These are phyloP conservation scores for Chaetodon trifascialis DNA, from an alignment of 2,113 vertebrate genomes.

Conservation along the genomic window DNA sequence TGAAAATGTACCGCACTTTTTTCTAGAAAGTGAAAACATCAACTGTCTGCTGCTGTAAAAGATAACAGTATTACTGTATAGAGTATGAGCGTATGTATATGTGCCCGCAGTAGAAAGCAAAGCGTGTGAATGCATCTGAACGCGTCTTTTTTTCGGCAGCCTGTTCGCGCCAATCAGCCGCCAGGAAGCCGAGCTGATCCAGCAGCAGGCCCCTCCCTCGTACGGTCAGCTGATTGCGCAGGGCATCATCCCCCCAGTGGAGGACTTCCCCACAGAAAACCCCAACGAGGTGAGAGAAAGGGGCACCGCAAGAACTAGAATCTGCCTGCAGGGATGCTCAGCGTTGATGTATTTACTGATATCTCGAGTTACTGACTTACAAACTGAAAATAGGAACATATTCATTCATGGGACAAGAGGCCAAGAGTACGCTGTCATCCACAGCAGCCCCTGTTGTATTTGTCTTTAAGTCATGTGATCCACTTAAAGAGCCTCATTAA, in stretches of 20 bases:
- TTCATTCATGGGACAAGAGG: background rate
- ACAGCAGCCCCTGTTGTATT: background rate
- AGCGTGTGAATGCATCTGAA: background rate
- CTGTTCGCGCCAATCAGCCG: slow-evolving; percentile 91
- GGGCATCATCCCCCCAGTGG: slow-evolving; percentile 92
- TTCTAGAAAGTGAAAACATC: background rate
- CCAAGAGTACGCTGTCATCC: background rate
- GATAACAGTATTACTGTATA: background rate
- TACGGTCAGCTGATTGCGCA: slow-evolving; percentile 94
- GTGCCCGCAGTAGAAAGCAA: background rate
- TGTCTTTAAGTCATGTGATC: slow-evolving; percentile 15
- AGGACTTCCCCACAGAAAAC: slow-evolving; percentile 93
- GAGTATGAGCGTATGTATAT: too few species aligned
- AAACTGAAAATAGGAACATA: background rate
- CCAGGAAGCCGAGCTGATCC: slow-evolving; percentile 90
- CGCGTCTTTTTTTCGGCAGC: slow-evolving; percentile 67
- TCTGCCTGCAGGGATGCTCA: too few species aligned
- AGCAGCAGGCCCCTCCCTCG: slow-evolving; percentile 93
- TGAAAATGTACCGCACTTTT: background rate
- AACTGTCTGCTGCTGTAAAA: background rate
- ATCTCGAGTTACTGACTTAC: background rate
- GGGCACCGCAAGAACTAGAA: background rate
- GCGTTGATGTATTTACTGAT: too few species aligned
- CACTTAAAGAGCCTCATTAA: slow-evolving; percentile 15
- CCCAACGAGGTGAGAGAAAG: slow-evolving; percentile 86